These are phyloP conservation scores for Syngnathoides biaculeatus DNA, from an alignment of 2,113 vertebrate species.

Conservation along the genomic window DNA sequence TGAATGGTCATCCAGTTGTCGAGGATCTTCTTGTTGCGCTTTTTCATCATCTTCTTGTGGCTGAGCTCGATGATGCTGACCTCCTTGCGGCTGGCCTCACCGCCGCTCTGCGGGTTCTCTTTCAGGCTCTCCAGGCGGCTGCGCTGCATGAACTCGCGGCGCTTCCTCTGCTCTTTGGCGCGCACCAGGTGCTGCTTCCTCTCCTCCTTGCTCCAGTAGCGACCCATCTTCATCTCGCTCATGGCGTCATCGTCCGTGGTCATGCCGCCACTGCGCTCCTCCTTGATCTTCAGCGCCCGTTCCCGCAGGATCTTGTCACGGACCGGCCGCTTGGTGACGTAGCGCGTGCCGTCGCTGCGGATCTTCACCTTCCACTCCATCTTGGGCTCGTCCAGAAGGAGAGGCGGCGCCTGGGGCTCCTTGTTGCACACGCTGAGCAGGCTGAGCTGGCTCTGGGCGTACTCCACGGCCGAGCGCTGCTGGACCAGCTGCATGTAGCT, in stretches of 20 bases:
- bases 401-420: slow-evolving; percentile 72
- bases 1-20: slow-evolving; percentile 99
- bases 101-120: slow-evolving; percentile 87
- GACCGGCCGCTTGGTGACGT: slow-evolving; percentile 93
- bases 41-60: slow-evolving; percentile 99
- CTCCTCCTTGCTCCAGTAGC: slow-evolving; percentile 97
- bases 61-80: slow-evolving; percentile 94
- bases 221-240: slow-evolving; percentile 97
- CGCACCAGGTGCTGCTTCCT: slow-evolving; percentile 90
- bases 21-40: slow-evolving; percentile 96
- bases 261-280: slow-evolving; percentile 91
- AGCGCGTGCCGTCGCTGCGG: slow-evolving; percentile 89
- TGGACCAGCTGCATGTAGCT: slow-evolving; percentile 97
- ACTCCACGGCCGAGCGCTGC: slow-evolving; percentile 92
- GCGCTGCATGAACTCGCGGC: slow-evolving; percentile 94
- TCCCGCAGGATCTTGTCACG: slow-evolving; percentile 91
- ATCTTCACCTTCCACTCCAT: slow-evolving; percentile 99
- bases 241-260: slow-evolving; percentile 92
- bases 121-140: slow-evolving; percentile 89
- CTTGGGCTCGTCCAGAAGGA: slow-evolving; percentile 74
- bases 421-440: slow-evolving; percentile 85
- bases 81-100: slow-evolving; percentile 82
- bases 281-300: slow-evolving; percentile 94
- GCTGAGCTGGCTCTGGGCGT: slow-evolving; percentile 90
- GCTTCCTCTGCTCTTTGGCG: slow-evolving; percentile 88